Base-by-base conservation (phyloP, 1,140 invertebrate genomes). In the Neotoxoptera formosana region DNA sequence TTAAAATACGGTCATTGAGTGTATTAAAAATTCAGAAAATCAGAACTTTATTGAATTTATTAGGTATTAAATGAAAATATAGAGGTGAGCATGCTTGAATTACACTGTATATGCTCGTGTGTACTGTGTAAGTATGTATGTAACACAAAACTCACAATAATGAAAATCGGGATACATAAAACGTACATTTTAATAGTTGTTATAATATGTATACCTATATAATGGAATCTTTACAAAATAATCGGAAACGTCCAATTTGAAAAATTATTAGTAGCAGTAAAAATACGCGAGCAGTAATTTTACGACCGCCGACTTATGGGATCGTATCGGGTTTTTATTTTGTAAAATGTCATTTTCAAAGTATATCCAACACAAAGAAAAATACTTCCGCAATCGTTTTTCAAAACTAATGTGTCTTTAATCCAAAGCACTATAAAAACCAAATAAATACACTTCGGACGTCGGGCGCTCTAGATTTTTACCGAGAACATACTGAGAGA, bases 301-400 rank as follows among this genome's bases (percentile, higher is more conserved):
- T 60, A 60, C 56, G 88, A 36, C 9, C 21, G 4, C 48, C 7
- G 51, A 53, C 45, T 51, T n/a, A 87, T 47, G 47, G 36, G 30
- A 21, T 45, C 2, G 45, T 87, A 47, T 88, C n/a, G 34, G 51
- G 41, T 41, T 90, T 60, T 41, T 41, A 30, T 60, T 21, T 4
- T 56, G 25, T 25, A 47, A 56, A 56, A 53, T 41, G 25, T 41
- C 3, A 36, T 41, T 36, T 53, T n/a, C 36, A 89, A 56, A 14
- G n/a, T 89, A 1, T 84, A 36, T 89, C 20, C 88, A 88, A 88
- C n/a, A 36, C 34, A 25, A 60, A 9, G 14, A 56, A 90, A 60
- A 8, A 36, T 90, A 90, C 88, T 90, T 56, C 88, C 88, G 88
- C 51, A 30, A 60, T 60, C 88, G 88, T 90, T 56, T 90, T 25